These are phyloP conservation scores for Solenodon paradoxus DNA, from an alignment of 2,113 vertebrate genomes.

Conservation along the genomic window DNA sequence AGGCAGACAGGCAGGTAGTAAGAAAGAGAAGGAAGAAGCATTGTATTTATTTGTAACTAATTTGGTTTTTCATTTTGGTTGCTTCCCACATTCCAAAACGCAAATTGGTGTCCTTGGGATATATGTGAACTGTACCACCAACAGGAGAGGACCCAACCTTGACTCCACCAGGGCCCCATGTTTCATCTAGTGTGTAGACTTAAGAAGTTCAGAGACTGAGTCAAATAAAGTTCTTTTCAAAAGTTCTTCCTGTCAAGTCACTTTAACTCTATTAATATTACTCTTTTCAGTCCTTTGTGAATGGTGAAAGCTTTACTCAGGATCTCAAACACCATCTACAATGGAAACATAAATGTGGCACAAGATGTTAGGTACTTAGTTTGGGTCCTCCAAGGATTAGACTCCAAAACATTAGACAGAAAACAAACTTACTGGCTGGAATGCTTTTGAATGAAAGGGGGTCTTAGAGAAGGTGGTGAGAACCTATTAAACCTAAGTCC, in stretches of 20 bases:
- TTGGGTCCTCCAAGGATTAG: neutral
- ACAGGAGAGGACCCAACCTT: too few relatives aligned
- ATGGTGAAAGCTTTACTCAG: neutral
- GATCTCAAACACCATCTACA: neutral
- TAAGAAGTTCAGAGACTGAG: neutral
- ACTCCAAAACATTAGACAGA: neutral
- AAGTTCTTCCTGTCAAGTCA: neutral
- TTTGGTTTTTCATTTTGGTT: too few relatives aligned
- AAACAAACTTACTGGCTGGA: neutral
- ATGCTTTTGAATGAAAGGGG: neutral
- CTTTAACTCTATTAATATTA: neutral
- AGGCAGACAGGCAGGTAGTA: too few relatives aligned
- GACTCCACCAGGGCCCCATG: too few relatives aligned
- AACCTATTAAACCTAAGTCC: neutral
- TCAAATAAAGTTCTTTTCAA: neutral
- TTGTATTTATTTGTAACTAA: too few relatives aligned
- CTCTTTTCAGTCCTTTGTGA: neutral
- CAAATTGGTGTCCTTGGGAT: too few relatives aligned
- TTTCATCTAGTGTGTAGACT: neutral
- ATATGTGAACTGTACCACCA: too few relatives aligned
- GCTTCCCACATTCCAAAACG: too few relatives aligned
- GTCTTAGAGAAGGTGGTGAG: neutral
- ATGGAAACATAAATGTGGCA: neutral
- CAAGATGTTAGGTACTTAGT: neutral
- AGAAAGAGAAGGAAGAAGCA: too few relatives aligned